phyloP scores from a whole-genome alignment of 2,797 vertebrate genomes.

The Phrynocephalus forsythii region DNA sequence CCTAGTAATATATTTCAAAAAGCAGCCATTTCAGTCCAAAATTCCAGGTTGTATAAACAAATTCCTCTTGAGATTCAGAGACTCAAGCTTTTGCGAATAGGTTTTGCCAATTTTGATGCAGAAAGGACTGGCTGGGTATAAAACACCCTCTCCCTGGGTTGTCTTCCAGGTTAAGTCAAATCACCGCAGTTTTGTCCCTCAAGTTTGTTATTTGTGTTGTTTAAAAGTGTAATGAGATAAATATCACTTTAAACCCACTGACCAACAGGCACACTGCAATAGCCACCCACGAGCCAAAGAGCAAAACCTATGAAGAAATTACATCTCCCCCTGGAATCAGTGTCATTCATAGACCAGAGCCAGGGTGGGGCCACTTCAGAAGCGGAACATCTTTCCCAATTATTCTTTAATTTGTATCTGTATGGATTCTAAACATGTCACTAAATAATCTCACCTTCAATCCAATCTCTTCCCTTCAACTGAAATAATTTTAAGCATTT shows the following conservation, averaged over 20 bases:
- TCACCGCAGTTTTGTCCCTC: not conserved
- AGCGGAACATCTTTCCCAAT: not conserved
- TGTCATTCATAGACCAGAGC: not conserved
- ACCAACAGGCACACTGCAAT: not conserved
- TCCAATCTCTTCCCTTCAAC: slow-evolving; percentile 35
- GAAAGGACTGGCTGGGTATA: not conserved
- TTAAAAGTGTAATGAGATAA: not conserved
- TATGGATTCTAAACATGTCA: slow-evolving; percentile 37
- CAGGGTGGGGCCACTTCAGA: not conserved
- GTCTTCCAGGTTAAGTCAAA: not conserved
- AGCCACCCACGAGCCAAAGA: too few species aligned
- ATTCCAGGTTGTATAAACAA: too few species aligned
- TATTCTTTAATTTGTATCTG: not conserved
- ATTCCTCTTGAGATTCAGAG: too few species aligned
- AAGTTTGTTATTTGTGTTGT: not conserved
- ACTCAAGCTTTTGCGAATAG: too few species aligned
- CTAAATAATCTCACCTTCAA: not conserved
- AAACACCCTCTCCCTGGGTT: not conserved
- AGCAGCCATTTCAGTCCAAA: too few species aligned
- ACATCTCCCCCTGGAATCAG: not conserved
- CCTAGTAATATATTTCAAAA: too few species aligned
- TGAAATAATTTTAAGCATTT: slow-evolving; percentile 57
- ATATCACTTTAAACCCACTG: not conserved
- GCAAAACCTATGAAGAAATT: not conserved
- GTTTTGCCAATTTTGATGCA: not conserved